These are phyloP conservation scores for Dendrolimus houi DNA, from an alignment of 2,888 invertebrate species.

Conservation along the genomic window DNA sequence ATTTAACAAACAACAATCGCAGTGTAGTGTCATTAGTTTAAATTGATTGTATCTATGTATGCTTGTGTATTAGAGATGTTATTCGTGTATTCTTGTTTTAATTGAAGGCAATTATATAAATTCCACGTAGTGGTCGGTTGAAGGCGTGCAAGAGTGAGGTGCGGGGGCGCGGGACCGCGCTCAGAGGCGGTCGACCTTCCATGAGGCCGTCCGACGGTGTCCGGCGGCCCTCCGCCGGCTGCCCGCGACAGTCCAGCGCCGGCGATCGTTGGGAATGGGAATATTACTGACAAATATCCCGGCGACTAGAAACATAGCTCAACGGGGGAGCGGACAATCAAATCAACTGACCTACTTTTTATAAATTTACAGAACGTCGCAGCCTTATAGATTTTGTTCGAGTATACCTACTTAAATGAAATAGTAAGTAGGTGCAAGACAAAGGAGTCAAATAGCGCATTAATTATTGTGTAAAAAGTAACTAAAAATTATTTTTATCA, in stretches of 20 bases:
- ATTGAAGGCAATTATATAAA: slow-evolving; percentile 71
- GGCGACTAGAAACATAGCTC: not conserved
- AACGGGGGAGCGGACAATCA: not conserved
- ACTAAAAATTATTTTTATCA: too few relatives aligned
- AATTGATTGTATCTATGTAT: slow-evolving; percentile 12
- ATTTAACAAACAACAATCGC: not conserved
- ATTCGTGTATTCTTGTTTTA: slow-evolving; percentile 58
- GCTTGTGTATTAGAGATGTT: slow-evolving; percentile 35
- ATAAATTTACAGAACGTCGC: too few relatives aligned
- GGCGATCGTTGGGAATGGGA: not conserved
- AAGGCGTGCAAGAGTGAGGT: slow-evolving; percentile 25
- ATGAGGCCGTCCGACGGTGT: slow-evolving; percentile 56
- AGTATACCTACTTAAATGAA: too few relatives aligned
- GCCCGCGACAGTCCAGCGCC: slow-evolving; percentile 17
- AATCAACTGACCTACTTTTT: too few relatives aligned
- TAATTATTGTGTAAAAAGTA: too few relatives aligned
- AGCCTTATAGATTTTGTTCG: too few relatives aligned
- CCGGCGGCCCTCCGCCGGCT: slow-evolving; percentile 28
- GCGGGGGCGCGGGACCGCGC: slow-evolving; percentile 20
- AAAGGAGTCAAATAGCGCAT: too few relatives aligned
- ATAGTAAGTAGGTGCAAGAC: too few relatives aligned
- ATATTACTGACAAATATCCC: not conserved
- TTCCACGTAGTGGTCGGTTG: slow-evolving; percentile 64
- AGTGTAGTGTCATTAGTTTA: not conserved
- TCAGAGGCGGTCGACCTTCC: slow-evolving; percentile 68